Evolutionary conservation across 2,888 invertebrate genomes (phyloP).

Genomic region (Leucoma salicis): DNA sequence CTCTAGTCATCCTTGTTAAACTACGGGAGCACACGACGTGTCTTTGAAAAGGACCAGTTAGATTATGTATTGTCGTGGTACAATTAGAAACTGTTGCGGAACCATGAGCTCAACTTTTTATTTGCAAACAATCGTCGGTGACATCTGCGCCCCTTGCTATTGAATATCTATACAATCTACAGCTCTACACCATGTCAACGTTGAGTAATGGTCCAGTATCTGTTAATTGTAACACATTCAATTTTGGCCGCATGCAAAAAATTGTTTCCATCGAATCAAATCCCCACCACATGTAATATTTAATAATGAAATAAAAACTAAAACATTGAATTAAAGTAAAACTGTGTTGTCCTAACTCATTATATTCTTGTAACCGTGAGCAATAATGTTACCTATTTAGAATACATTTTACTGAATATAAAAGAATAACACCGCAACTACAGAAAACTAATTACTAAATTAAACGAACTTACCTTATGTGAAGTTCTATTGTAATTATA

Average conservation of each 20-base stretch:
- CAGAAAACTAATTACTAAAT: too few relatives aligned
- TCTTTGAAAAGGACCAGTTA: conserved; percentile 72
- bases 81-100: conserved; percentile 78
- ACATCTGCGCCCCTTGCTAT: conserved; percentile 66
- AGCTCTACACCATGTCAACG: conserved; percentile 30
- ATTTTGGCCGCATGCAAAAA: conserved; percentile 21
- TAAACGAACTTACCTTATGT: too few relatives aligned
- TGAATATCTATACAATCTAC: conserved; percentile 21
- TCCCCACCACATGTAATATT: too few relatives aligned
- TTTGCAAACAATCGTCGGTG: conserved; percentile 71
- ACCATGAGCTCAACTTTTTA: conserved; percentile 70
- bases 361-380: too few relatives aligned
- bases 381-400: too few relatives aligned
- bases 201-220: conserved; percentile 54
- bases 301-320: too few relatives aligned
- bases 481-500: too few relatives aligned
- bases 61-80: conserved; percentile 78
- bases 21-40: conserved; percentile 58
- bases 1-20: conserved; percentile 32
- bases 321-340: too few relatives aligned
- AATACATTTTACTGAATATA: too few relatives aligned
- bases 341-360: too few relatives aligned
- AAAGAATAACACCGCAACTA: too few relatives aligned
- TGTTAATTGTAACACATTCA: conserved; percentile 67
- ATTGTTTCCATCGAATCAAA: too few relatives aligned